Base-by-base conservation (phyloP, 1,140 invertebrate genomes). In the Cydia strobilella region DNA sequence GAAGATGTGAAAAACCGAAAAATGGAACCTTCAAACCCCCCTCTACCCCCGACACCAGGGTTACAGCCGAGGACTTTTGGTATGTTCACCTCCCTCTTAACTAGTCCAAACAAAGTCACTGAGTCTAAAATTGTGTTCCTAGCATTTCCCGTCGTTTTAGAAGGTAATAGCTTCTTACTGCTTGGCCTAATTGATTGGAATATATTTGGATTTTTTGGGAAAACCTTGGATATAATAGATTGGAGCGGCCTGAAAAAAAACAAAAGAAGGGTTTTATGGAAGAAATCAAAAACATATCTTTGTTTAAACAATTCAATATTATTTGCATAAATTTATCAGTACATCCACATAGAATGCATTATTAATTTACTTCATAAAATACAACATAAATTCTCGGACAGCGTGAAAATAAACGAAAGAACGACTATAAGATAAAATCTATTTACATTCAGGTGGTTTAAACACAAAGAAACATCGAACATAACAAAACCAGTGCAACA, bases 281-380 rank as follows among this genome's bases (percentile, higher is more conserved):
- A 59, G 54, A 59, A 23, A 59, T 59, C 2, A 59, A 82, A 83
- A 83, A 81, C 79, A 77, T 75, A 77, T 75, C 69, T 78, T 71
- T 80, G 63, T 84, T 88, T 92, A 91, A 91, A 92, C 89, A 91
- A 91, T 90, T 91, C 89, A 90, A 92, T 92, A 92, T 92, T 92
- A 92, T 92, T 92, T 91, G 84, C 88, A 91, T 92, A 90, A 92
- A 90, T 90, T 92, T 91, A 91, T 90, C 90, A 87, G 88, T 89
- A 92, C 90, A 90, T 90, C 88, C 88, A 88, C 87, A 87, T 86
- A 86, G 90, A 90, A 92, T 88, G 90, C 79, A 79, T 73, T 86
- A 81, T 81, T 77, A 87, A 86, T 88, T 90, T 88, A 88, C 78
- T 88, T 76, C 79, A 85, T 85, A 86, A 85, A 90, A 90, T 90